phyloP scores from a whole-genome alignment of 2,888 invertebrate genomes.

The Coelopa pilipes region DNA sequence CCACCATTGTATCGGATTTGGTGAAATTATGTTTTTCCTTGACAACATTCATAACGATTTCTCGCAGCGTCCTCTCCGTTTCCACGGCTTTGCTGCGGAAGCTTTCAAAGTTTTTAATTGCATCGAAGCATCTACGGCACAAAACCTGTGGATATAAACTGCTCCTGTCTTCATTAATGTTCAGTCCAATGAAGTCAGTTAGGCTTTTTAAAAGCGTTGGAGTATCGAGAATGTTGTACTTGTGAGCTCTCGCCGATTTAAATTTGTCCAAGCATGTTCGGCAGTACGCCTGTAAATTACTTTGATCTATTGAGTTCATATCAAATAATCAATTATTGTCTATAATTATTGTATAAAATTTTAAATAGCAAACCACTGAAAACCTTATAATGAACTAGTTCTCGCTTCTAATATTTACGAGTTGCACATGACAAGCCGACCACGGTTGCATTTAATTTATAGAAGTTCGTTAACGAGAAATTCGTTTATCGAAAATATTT shows the following conservation, averaged over 20 bases:
- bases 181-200: background rate
- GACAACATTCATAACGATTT: conserved; percentile 10
- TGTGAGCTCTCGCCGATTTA: background rate
- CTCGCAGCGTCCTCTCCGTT: background rate
- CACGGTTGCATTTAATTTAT: too few relatives aligned
- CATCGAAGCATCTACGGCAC: conserved; percentile 8
- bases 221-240: conserved; percentile 18
- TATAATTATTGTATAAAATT: too few relatives aligned
- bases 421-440: too few relatives aligned
- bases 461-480: too few relatives aligned
- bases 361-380: too few relatives aligned
- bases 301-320: background rate
- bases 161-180: conserved; percentile 5
- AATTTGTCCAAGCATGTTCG: conserved; percentile 18
- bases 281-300: conserved; percentile 24
- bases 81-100: conserved; percentile 22
- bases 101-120: conserved; percentile 6
- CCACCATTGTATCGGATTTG: too few relatives aligned
- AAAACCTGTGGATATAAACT: conserved; percentile 10
- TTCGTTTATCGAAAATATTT: too few relatives aligned
- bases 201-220: conserved; percentile 19
- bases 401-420: too few relatives aligned
- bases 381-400: too few relatives aligned
- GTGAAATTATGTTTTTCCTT: background rate
- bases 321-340: background rate